Evolutionary conservation across 2,888 invertebrate species (phyloP).

Genomic region (Pinctada fucata): DNA sequence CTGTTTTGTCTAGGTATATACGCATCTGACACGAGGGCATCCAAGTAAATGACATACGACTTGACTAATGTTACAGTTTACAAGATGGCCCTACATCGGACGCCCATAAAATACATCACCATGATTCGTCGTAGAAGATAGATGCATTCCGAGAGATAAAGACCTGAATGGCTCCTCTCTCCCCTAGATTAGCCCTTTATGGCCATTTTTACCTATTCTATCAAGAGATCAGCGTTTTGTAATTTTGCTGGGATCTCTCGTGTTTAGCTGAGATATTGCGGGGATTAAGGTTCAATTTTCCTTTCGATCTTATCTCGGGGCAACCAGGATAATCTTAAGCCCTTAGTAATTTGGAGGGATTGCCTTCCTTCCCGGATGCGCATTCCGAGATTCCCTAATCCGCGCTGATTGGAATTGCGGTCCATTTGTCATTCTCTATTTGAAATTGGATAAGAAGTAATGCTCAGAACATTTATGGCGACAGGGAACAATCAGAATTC

Average conservation of each 20-base stretch:
- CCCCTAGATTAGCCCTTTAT: too few species aligned
- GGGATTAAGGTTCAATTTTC: conserved; percentile 44
- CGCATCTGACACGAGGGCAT: too few species aligned
- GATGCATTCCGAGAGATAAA: too few species aligned
- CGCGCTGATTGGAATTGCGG: background rate
- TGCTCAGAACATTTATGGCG: conserved; percentile 7
- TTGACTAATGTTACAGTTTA: too few species aligned
- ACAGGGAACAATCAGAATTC: conserved; percentile 7
- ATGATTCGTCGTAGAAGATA: too few species aligned
- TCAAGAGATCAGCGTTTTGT: conserved; percentile 11
- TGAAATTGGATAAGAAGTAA: conserved; percentile 3
- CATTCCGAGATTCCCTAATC: conserved; percentile 21
- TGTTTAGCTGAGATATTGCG: conserved; percentile 28
- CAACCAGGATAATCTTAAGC: conserved; percentile 39
- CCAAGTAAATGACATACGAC: too few species aligned
- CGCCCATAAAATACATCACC: too few species aligned
- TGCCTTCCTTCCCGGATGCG: conserved; percentile 8
- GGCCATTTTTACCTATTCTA: background rate
- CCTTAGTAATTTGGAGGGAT: conserved; percentile 31
- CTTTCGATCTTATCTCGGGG: conserved; percentile 38
- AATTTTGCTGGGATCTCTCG: conserved; percentile 34
- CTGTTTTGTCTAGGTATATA: too few species aligned
- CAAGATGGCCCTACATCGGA: too few species aligned
- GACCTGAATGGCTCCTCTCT: too few species aligned
- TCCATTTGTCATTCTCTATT: conserved; percentile 2